These are phyloP conservation scores for Lophotis ruficrista DNA, from an alignment of 2,113 vertebrate genomes.

Conservation along the genomic window DNA sequence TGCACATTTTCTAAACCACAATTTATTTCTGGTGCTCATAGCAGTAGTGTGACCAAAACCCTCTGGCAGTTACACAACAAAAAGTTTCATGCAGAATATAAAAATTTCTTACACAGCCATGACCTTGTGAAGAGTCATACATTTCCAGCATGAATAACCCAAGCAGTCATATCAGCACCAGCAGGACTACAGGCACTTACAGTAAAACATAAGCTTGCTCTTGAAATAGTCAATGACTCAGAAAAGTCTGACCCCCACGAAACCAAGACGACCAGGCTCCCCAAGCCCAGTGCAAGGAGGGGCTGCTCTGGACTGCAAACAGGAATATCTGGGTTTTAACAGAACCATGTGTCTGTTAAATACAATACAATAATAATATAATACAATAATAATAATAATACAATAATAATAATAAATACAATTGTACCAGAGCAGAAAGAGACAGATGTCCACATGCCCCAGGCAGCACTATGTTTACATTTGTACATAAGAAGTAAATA, in stretches of 20 bases:
- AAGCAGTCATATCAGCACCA: not conserved
- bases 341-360: not conserved
- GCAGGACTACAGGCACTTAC: not conserved
- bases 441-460: not conserved
- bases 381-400: too few relatives aligned
- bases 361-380: too few relatives aligned
- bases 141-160: not conserved
- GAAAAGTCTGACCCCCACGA: not conserved
- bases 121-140: not conserved
- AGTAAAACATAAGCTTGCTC: not conserved
- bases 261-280: not conserved
- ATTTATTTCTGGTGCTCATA: not conserved
- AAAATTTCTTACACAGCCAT: not conserved
- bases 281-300: not conserved
- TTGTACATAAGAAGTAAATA: not conserved
- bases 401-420: too few relatives aligned
- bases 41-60: not conserved
- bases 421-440: not conserved
- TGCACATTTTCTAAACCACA: not conserved
- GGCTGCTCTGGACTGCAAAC: not conserved
- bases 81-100: not conserved
- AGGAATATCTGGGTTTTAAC: not conserved
- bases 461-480: not conserved
- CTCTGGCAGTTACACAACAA: not conserved
- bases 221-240: not conserved